Conservation (phyloP, 2,888 invertebrate genomes). For the Blastobasis lacticolella region DNA sequence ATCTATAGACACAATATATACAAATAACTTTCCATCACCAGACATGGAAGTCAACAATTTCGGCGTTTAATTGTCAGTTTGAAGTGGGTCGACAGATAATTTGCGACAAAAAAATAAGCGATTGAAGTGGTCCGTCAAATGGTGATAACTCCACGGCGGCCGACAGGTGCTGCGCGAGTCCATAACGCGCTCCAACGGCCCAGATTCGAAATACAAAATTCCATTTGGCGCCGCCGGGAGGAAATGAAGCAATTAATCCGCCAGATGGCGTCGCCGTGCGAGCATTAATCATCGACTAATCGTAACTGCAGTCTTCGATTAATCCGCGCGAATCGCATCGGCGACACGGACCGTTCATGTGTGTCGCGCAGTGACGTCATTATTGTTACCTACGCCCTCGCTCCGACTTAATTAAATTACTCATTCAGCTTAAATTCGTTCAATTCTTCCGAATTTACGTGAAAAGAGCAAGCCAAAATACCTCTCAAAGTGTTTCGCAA, state of each 20-base stretch:
- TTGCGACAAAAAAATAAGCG: conserved; percentile 29
- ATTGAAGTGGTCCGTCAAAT: conserved; percentile 29
- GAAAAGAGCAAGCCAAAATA: too few relatives aligned
- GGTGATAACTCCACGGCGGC: conserved; percentile 47
- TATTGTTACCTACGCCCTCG: conserved; percentile 2
- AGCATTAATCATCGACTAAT: conserved; percentile 73
- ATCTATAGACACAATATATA: too few relatives aligned
- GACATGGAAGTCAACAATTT: conserved; percentile 15
- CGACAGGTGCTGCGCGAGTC: conserved; percentile 46
- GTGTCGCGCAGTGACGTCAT: conserved; percentile 1
- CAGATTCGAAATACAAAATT: conserved; percentile 68
- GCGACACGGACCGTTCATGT: conserved; percentile 8
- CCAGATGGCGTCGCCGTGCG: conserved; percentile 71
- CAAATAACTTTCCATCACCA: neutral
- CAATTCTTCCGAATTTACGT: too few relatives aligned
- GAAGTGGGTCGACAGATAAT: conserved; percentile 19
- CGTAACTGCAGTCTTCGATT: conserved; percentile 74
- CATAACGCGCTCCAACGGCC: conserved; percentile 26
- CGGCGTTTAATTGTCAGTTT: conserved; percentile 19
- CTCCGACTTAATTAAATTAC: too few relatives aligned
- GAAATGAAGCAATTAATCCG: conserved; percentile 74
- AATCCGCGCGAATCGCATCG: conserved; percentile 41
- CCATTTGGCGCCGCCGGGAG: conserved; percentile 68
- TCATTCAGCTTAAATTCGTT: too few relatives aligned
- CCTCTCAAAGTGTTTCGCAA: too few relatives aligned